A percentile compares a stretch with the other conserved stretches of the same genome.
These are phyloP conservation scores for Fukomys damarensis DNA, from an alignment of 2,113 vertebrate species.

Conservation along the genomic window DNA sequence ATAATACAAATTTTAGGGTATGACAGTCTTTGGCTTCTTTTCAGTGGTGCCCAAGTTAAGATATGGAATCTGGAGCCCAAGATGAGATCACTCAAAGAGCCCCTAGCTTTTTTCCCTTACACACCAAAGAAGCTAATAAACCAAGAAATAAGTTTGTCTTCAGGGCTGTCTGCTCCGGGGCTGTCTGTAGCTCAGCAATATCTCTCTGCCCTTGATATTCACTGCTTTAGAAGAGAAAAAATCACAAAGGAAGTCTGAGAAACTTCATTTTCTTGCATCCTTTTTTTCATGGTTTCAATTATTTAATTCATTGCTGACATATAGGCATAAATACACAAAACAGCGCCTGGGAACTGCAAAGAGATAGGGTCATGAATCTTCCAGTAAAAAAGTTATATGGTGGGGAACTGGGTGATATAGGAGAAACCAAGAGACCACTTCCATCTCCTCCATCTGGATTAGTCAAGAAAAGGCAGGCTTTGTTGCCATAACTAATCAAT, in stretches of 20 bases:
- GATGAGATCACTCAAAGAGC: background rate
- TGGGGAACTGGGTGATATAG: background rate
- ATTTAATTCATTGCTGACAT: background rate
- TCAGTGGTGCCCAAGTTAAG: background rate
- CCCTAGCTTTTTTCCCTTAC: background rate
- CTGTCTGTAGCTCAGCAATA: slow-evolving; percentile 24
- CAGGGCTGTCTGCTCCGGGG: slow-evolving; percentile 40
- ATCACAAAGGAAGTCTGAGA: slow-evolving; percentile 4
- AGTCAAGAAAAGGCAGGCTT: slow-evolving; percentile 6
- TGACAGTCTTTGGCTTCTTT: slow-evolving; percentile 4
- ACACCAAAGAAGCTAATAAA: slow-evolving; percentile 35
- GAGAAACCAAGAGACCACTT: background rate
- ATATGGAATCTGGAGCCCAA: slow-evolving; percentile 2
- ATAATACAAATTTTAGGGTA: background rate
- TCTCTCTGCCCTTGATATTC: slow-evolving; percentile 1
- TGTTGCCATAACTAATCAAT: background rate
- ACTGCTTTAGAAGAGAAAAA: slow-evolving; percentile 6
- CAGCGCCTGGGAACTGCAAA: background rate
- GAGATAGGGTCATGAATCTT: background rate
- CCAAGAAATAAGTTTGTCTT: slow-evolving; percentile 49
- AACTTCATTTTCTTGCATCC: background rate
- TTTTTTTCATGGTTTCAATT: background rate
- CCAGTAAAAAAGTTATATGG: background rate
- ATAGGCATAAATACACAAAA: background rate
- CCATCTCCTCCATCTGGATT: background rate